Conservation (phyloP, 1,140 invertebrate genomes). For the Bombus balteatus region DNA sequence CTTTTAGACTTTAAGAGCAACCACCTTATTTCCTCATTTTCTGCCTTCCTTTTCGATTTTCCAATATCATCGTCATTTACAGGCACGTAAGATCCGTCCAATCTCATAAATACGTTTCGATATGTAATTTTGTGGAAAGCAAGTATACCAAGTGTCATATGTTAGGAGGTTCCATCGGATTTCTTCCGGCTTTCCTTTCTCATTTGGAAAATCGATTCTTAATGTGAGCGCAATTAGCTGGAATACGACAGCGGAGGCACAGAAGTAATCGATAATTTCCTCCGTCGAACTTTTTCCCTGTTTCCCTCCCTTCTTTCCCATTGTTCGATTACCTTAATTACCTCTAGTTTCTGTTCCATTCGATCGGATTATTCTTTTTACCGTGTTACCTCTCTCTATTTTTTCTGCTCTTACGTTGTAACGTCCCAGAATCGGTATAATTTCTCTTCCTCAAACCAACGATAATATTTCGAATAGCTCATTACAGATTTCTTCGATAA, state of each 20-base stretch:
- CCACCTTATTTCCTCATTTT: background rate
- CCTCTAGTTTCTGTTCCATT: slow-evolving; percentile 3
- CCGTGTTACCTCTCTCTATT: background rate
- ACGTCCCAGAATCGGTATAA: background rate
- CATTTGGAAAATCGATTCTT: background rate
- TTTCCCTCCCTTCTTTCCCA: background rate
- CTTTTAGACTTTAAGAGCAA: background rate
- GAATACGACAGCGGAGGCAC: background rate
- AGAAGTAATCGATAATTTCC: slow-evolving; percentile 30
- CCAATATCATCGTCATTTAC: background rate
- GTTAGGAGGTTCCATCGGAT: too few relatives aligned
- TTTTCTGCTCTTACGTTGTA: background rate
- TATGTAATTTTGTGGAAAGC: background rate
- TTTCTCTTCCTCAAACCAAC: background rate
- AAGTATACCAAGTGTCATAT: background rate
- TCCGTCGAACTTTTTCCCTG: background rate
- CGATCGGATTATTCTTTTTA: background rate
- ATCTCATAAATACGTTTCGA: background rate
- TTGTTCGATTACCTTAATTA: slow-evolving; percentile 39
- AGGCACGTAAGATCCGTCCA: background rate
- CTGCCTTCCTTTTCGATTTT: background rate
- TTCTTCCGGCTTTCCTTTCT: background rate
- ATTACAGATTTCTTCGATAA: background rate
- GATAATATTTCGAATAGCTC: background rate
- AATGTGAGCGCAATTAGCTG: slow-evolving; percentile 31